Base-by-base conservation (phyloP, 1,140 invertebrate species). In the Teleopsis dalmanni region DNA sequence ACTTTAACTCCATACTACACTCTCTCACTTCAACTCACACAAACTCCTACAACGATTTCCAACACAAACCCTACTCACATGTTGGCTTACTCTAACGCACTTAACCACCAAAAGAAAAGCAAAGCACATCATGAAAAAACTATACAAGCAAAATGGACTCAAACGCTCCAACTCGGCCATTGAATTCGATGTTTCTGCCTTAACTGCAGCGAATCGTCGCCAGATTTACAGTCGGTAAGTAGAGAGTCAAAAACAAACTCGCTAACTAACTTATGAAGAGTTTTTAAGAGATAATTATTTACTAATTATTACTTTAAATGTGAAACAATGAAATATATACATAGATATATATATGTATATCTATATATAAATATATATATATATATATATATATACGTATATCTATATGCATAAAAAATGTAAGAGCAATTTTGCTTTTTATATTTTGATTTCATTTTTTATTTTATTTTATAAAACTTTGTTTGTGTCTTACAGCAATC, bases 121-220 rank as follows among this genome's bases (percentile, higher is more conserved):
- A 38, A 68, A 57, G 46, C 56, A 65, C 53, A 66, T 67, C 53
- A 66, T 66, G 64, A 68, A 68, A 58, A 68, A 67, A 59, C 56
- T 67, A 55, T 60, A 68, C 58, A 68, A 68, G 56, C 59, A 58
- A 53, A 69, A 69, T 48, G 62, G 65, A 53, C 53, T 65, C 47
- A 68, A 65, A 53, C 75, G 84, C 26, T 81, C 84, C 8, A 83
- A 85, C 57, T 87, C 84, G 46, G 84, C 82, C 5, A 82, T 82
- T 4, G 85, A 87, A 57, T 75, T 87, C 29, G 79, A 85, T 58
- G 76, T 80, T 18, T 76, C 78, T 34, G 76, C 79, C 4, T 74
- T 85, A 46, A 76, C 77, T 5, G 79, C 81, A 0, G 82, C 82
- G 1, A 78, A 76, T 55, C 78, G 76, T 55, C 62, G 80, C 47